phyloP scores from a whole-genome alignment of 2,797 vertebrate species.

The Ataeniobius toweri region DNA sequence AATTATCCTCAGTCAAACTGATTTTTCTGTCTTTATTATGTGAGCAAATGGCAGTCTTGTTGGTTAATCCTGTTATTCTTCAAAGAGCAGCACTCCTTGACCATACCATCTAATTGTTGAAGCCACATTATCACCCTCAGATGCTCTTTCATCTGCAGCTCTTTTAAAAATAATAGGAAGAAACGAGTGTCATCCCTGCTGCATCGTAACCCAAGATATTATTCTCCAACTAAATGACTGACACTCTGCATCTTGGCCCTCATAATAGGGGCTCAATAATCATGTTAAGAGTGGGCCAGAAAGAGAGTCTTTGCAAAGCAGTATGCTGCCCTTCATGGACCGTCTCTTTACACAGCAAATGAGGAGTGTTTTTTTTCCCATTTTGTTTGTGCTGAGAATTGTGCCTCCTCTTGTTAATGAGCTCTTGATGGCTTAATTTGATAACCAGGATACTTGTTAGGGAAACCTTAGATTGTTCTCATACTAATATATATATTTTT shows the following conservation, averaged over 20 bases:
- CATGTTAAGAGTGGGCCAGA: slow-evolving; percentile 56
- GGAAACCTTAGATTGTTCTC: slow-evolving; percentile 76
- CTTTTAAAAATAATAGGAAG: slow-evolving; percentile 16
- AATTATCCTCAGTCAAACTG: slow-evolving; percentile 18
- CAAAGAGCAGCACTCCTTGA: slow-evolving; percentile 1
- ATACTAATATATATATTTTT: slow-evolving; percentile 44
- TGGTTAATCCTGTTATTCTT: slow-evolving; percentile 23
- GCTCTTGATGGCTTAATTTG: slow-evolving; percentile 82
- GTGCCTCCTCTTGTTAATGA: slow-evolving; percentile 78
- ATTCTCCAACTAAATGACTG: slow-evolving; percentile 54
- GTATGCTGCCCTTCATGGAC: slow-evolving; percentile 54
- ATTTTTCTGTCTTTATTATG: slow-evolving; percentile 14
- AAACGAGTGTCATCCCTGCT: slow-evolving; percentile 28
- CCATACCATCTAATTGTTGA: slow-evolving; percentile 31
- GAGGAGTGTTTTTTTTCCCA: slow-evolving; percentile 38
- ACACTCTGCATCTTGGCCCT: slow-evolving; percentile 42
- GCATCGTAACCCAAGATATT: slow-evolving; percentile 41
- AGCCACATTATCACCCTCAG: slow-evolving; percentile 17
- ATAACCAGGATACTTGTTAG: slow-evolving; percentile 79
- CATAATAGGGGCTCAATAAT: slow-evolving; percentile 52
- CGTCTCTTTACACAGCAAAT: slow-evolving; percentile 55
- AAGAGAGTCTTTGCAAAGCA: slow-evolving; percentile 55
- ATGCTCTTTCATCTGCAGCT: slow-evolving; percentile 47
- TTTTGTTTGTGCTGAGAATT: slow-evolving; percentile 62
- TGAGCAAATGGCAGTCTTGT: slow-evolving; percentile 16